A percentile compares a stretch with the other conserved stretches of the same genome.
These are phyloP conservation scores for Labeo rohita DNA, from an alignment of 2,113 vertebrate genomes.

Conservation along the genomic window DNA sequence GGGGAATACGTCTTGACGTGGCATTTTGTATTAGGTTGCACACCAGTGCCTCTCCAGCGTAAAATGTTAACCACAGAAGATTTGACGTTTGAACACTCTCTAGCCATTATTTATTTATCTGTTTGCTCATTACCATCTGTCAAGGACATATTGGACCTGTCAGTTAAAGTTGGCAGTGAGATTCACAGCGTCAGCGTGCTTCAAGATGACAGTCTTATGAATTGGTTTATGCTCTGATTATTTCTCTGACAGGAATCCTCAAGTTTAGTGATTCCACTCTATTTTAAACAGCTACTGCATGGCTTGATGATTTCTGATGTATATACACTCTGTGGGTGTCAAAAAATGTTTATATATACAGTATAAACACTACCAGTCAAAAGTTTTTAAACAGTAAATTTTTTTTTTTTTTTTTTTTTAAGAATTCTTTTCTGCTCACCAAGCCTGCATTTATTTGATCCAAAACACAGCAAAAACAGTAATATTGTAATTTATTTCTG, in stretches of 20 bases:
- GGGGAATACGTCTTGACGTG: slow-evolving; percentile 67
- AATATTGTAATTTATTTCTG: no score
- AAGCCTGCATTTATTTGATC: no score
- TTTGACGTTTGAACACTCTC: slow-evolving; percentile 58
- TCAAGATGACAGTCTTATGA: neutral
- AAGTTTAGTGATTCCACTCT: neutral
- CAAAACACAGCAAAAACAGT: no score
- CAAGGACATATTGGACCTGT: slow-evolving; percentile 31
- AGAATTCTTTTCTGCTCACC: no score
- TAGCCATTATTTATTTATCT: slow-evolving; percentile 62
- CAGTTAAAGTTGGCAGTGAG: slow-evolving; percentile 8
- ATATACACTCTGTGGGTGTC: neutral
- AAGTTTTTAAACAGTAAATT: no score
- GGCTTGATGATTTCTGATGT: neutral
- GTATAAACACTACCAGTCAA: no score
- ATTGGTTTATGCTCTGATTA: slow-evolving; percentile 19
- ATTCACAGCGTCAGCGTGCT: neutral
- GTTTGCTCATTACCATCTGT: slow-evolving; percentile 31
- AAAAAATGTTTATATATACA: no score
- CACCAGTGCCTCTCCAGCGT: slow-evolving; percentile 58
- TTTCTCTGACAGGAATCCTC: neutral
- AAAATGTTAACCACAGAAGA: slow-evolving; percentile 59
- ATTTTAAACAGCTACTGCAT: neutral
- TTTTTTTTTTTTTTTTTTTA: no score
- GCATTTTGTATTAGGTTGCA: slow-evolving; percentile 64